Percentiles rank a stretch among this genome's conserved stretches.
These are phyloP conservation scores for Zosterops japonicus DNA, from an alignment of 2,113 vertebrate species.

Conservation along the genomic window DNA sequence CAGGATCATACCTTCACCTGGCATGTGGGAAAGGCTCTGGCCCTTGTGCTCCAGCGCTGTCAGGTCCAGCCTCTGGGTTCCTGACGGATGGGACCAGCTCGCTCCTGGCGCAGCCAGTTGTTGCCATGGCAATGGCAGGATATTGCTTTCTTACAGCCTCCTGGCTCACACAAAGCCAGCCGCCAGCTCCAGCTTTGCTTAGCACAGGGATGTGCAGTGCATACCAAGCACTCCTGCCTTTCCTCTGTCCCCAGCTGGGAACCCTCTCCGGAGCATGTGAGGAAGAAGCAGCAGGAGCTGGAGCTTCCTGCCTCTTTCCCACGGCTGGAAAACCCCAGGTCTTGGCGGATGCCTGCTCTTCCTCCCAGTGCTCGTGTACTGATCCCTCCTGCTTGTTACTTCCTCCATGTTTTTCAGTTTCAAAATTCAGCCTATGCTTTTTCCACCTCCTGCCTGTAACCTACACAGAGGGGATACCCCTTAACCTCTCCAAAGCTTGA, in stretches of 20 bases:
- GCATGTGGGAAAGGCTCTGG: background rate
- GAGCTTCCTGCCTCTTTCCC: constrained; percentile 27
- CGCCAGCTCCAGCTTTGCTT: constrained; percentile 67
- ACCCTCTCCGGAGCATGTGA: background rate
- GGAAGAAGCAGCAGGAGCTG: background rate
- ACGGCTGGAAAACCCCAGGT: background rate
- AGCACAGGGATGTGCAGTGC: constrained; percentile 57
- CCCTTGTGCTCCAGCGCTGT: background rate
- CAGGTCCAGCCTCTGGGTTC: background rate
- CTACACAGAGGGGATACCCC: no score
- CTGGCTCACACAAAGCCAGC: constrained; percentile 69
- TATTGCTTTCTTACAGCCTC: constrained; percentile 74
- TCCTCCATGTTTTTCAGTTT: background rate
- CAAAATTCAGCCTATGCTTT: background rate
- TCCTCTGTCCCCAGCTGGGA: constrained; percentile 4
- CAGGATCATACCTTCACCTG: background rate
- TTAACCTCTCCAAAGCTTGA: background rate
- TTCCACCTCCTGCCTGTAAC: background rate
- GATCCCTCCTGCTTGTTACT: background rate
- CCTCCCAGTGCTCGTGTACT: background rate
- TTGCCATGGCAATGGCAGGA: constrained; percentile 74
- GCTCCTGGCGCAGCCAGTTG: constrained; percentile 21
- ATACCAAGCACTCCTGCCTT: constrained; percentile 70
- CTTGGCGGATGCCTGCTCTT: background rate
- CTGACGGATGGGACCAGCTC: constrained; percentile 24